Evolutionary conservation across 2,888 invertebrate genomes (phyloP), one percentile per base, ranked within the genome.

Genomic region (Ephialtes manifestator): DNA sequence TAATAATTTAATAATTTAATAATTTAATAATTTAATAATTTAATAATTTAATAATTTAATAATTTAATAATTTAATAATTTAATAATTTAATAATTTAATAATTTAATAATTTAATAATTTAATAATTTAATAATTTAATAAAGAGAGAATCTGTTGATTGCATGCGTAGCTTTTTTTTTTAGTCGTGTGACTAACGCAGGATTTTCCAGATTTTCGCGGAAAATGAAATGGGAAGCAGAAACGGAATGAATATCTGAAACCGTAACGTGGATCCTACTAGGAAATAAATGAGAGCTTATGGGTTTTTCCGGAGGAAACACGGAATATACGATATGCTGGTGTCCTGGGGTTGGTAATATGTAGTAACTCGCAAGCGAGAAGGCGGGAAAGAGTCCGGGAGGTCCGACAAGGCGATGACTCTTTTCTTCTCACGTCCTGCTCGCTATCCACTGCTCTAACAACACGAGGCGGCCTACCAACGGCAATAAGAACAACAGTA

Each of bases 321-420:
- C 28, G 4, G 24, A 20, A 39, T 35, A 46, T 46, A 31, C 58
- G 60, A 28, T 28, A 55, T 4, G 58, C 13, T 35, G 72, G 35
- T 13, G 35, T 15, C n/a, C 20, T 24, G n/a, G 18, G 20, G 48
- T 48, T n/a, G 68, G 53, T 68, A 48, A 72, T 24, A 24, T 24
- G 24, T 83, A 60, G 48, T 71, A 65, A 39, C 51, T 68, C 77
- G 81, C 72, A 46, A 68, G 74, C 24, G 35, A 77, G 58, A 55
- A 78, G 81, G 77, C 81, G 84, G 81, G 79, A 76, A 80, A 82
- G 71, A 82, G 85, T 85, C 85, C 85, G 85, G 85, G 85, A 85
- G 85, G 85, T 85, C 85, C 75, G 71, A 55, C 75, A 15, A 74
- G 74, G 24, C 74, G 71, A 77, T 53, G 70, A 78, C 60, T 71